Percentiles rank a stretch among this genome's conserved stretches.
Conservation (phyloP, 2,113 vertebrate genomes). For the Ondatra zibethicus region DNA sequence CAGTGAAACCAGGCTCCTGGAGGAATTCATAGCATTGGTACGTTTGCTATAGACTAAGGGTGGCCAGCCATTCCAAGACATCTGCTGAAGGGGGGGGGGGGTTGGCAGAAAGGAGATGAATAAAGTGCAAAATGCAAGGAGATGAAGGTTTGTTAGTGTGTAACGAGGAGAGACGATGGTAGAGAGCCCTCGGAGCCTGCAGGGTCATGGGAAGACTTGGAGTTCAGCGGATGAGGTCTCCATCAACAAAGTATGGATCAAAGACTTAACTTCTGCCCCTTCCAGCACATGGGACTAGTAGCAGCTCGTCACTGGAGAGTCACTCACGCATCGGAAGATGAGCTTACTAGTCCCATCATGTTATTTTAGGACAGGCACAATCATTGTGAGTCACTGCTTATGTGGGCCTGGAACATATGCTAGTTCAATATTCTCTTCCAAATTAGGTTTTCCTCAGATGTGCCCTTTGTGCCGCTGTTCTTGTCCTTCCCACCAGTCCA, state of each 20-base stretch:
- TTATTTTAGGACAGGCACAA: constrained; percentile 66
- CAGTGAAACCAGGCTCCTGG: background rate
- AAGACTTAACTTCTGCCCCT: constrained; percentile 25
- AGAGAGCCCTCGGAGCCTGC: background rate
- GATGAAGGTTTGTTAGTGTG: background rate
- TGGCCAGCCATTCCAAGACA: background rate
- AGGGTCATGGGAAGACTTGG: constrained; percentile 63
- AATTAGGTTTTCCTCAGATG: constrained; percentile 20
- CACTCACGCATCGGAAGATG: constrained; percentile 26
- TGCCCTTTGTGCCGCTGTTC: background rate
- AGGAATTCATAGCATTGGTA: background rate
- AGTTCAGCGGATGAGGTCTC: constrained; percentile 58
- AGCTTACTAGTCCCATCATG: background rate
- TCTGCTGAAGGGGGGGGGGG: background rate
- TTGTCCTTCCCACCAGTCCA: background rate
- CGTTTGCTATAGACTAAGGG: background rate
- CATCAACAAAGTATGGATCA: constrained; percentile 49
- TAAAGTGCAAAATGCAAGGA: background rate
- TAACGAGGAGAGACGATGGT: background rate
- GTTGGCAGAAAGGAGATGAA: background rate
- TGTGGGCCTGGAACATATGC: background rate
- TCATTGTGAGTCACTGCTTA: constrained; percentile 48
- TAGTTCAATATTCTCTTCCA: constrained; percentile 53
- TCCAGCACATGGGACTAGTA: background rate
- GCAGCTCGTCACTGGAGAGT: background rate